These are phyloP conservation scores for Lipotes vexillifer DNA, from an alignment of 2,113 vertebrate genomes.

Conservation along the genomic window DNA sequence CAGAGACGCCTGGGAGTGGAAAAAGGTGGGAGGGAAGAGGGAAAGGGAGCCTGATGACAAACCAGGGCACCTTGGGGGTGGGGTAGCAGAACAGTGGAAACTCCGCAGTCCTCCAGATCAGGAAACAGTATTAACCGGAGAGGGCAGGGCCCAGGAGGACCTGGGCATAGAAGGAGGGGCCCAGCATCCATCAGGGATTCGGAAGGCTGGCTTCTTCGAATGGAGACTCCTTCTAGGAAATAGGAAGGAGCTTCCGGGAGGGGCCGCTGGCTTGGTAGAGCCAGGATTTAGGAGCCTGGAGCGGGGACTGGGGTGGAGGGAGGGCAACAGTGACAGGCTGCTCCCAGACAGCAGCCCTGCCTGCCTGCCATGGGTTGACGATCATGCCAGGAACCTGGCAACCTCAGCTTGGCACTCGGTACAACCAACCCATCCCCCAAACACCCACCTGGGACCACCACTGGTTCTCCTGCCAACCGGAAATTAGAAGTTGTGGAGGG, in stretches of 20 bases:
- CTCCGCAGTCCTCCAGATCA: not conserved
- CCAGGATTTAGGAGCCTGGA: not conserved
- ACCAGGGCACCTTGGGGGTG: not conserved
- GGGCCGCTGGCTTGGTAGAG: not conserved
- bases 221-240: slow-evolving; percentile 35
- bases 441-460: slow-evolving; percentile 59
- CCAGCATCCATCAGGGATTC: not conserved
- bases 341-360: not conserved
- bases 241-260: not conserved
- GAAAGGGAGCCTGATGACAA: not conserved
- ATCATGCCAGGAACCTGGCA: slow-evolving; percentile 60
- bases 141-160: not conserved
- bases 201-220: not conserved
- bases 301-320: not conserved
- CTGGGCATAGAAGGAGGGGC: not conserved
- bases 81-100: not conserved
- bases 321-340: not conserved
- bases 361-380: slow-evolving; percentile 36
- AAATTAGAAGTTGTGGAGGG: slow-evolving; percentile 51
- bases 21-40: not conserved
- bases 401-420: slow-evolving; percentile 49
- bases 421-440: slow-evolving; percentile 41
- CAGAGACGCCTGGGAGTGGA: not conserved
- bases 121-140: not conserved
- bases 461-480: slow-evolving; percentile 51